These are phyloP conservation scores for Catharus ustulatus DNA, from an alignment of 2,797 vertebrate species.

Conservation along the genomic window DNA sequence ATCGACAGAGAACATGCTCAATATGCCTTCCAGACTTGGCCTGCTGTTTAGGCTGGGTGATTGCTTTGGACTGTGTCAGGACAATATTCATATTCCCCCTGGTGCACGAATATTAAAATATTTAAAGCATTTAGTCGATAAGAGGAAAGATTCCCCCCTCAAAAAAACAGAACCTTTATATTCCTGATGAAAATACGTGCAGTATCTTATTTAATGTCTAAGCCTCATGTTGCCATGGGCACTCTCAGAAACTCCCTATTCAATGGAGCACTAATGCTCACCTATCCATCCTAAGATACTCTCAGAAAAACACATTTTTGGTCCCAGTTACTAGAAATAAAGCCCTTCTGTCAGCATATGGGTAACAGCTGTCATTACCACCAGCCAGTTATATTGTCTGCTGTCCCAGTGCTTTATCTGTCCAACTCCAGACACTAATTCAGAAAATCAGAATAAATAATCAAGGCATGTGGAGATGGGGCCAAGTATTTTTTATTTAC, in stretches of 20 bases:
- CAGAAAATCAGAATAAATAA: constrained; percentile 58
- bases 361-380: constrained; percentile 38
- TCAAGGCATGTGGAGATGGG: neutral
- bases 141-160: neutral
- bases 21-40: constrained; percentile 71
- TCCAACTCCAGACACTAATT: constrained; percentile 35
- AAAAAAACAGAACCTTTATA: neutral
- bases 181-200: neutral
- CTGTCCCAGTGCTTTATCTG: constrained; percentile 35
- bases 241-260: neutral
- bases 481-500: constrained; percentile 28
- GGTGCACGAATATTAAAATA: constrained; percentile 14
- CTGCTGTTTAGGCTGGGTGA: neutral
- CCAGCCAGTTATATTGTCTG: constrained; percentile 15
- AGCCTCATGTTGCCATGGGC: neutral
- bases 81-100: neutral
- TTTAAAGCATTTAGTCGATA: neutral
- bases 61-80: constrained; percentile 22
- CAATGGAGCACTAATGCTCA: neutral
- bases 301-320: neutral
- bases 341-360: constrained; percentile 34
- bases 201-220: neutral
- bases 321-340: neutral
- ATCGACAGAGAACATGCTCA: constrained; percentile 52
- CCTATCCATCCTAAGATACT: neutral